Percentiles rank a stretch among this genome's conserved stretches.
Evolutionary conservation across 2,113 vertebrate genomes (phyloP).

Genomic region (Mastomys coucha): DNA sequence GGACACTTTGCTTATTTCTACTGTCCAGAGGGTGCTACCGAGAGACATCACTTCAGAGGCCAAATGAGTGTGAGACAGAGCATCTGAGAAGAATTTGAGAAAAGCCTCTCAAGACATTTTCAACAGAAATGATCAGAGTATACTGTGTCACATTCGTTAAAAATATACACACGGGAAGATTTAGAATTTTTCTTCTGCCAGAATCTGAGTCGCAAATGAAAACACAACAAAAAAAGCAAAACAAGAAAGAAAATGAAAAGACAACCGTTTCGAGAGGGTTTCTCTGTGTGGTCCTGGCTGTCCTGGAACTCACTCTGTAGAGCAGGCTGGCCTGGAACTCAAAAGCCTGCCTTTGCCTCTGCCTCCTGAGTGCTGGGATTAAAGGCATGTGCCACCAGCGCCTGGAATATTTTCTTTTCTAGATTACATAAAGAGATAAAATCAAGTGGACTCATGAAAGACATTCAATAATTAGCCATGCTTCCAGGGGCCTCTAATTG

Average conservation of each 20-base stretch:
- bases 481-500: not conserved
- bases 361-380: not conserved
- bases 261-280: not conserved
- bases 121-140: conserved; percentile 62
- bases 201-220: conserved; percentile 71
- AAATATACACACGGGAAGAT: conserved; percentile 59
- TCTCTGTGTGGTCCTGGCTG: not conserved
- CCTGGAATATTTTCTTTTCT: not conserved
- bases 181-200: conserved; percentile 73
- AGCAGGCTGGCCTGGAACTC: not conserved
- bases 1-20: conserved; percentile 60
- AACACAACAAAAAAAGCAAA: too few species aligned
- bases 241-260: too few species aligned
- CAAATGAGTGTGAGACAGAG: conserved; percentile 63
- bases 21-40: not conserved
- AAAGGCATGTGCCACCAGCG: not conserved
- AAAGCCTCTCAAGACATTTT: conserved; percentile 73
- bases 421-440: conserved; percentile 57
- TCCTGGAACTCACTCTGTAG: not conserved
- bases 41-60: not conserved
- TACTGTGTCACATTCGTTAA: conserved; percentile 70
- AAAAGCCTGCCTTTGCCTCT: not conserved
- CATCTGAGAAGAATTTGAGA: conserved; percentile 58
- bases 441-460: conserved; percentile 61
- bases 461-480: not conserved